Evolutionary conservation across 2,113 vertebrate species (phyloP).

Genomic region (Mionectes macconnelli): DNA sequence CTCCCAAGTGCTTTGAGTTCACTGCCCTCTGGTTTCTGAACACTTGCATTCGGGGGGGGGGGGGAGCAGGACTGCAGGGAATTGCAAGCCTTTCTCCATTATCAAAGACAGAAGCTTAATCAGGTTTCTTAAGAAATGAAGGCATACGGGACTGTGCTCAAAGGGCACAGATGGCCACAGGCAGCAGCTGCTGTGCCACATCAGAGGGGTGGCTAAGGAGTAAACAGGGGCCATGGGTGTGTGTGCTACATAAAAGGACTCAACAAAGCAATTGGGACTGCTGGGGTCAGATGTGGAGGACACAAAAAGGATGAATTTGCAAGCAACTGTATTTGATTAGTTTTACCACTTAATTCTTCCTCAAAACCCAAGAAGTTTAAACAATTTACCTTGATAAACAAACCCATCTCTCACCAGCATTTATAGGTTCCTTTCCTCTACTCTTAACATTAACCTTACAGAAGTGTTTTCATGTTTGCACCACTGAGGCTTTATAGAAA

Average conservation of each 20-base stretch:
- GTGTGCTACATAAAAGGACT: not conserved
- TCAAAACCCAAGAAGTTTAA: not conserved
- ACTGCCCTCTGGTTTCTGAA: not conserved
- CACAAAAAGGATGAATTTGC: not conserved
- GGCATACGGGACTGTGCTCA: not conserved
- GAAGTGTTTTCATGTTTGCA: not conserved
- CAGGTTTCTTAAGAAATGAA: not conserved
- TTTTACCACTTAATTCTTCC: not conserved
- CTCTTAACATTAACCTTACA: not conserved
- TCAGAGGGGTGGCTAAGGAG: not conserved
- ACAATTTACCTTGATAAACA: not conserved
- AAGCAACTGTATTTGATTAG: not conserved
- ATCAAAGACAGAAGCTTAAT: not conserved
- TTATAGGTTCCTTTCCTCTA: not conserved
- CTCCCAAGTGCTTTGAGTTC: not conserved
- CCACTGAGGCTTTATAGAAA: not conserved
- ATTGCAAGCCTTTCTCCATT: not conserved
- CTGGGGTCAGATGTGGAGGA: not conserved
- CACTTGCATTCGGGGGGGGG: not conserved
- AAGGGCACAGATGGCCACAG: not conserved
- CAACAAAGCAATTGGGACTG: not conserved
- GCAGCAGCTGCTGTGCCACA: not conserved
- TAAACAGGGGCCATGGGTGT: accelerated
- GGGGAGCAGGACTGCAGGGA: not conserved
- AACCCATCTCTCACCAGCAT: not conserved